Evolutionary conservation across 2,113 vertebrate species (phyloP).

Genomic region (Cathartes aura): DNA sequence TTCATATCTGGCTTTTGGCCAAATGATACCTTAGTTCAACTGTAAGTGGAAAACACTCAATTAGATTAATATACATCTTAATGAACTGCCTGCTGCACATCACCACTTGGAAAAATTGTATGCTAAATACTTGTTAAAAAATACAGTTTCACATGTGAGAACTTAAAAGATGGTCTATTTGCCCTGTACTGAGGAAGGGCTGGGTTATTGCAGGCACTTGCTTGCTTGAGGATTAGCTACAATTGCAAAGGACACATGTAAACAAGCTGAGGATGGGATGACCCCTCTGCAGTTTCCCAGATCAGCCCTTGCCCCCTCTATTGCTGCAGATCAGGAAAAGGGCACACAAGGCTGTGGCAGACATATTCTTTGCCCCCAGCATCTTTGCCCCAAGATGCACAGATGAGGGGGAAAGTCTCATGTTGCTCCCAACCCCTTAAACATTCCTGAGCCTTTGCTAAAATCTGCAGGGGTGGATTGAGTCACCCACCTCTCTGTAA

Average conservation of each 20-base stretch:
- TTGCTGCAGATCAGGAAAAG: not conserved
- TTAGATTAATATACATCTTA: slow-evolving; percentile 35
- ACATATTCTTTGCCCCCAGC: not conserved
- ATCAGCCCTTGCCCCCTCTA: not conserved
- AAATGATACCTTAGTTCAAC: slow-evolving; percentile 38
- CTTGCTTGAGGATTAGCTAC: not conserved
- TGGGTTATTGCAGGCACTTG: not conserved
- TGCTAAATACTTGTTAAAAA: not conserved
- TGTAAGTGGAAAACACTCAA: slow-evolving; percentile 62
- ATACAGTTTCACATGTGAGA: not conserved
- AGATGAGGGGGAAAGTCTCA: not conserved
- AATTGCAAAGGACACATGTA: not conserved
- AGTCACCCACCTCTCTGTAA: not conserved
- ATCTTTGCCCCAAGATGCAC: not conserved
- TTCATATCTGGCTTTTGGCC: slow-evolving; percentile 39
- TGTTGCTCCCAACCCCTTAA: not conserved
- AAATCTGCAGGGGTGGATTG: not conserved
- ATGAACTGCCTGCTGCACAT: slow-evolving; percentile 19
- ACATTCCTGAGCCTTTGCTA: not conserved
- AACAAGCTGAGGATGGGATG: not conserved
- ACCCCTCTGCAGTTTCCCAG: not conserved
- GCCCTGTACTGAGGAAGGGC: not conserved
- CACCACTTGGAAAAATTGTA: not conserved
- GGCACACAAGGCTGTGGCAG: not conserved
- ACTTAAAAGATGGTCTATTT: not conserved